phyloP scores from a whole-genome alignment of 1,140 invertebrate species.

The Euschistus heros region DNA sequence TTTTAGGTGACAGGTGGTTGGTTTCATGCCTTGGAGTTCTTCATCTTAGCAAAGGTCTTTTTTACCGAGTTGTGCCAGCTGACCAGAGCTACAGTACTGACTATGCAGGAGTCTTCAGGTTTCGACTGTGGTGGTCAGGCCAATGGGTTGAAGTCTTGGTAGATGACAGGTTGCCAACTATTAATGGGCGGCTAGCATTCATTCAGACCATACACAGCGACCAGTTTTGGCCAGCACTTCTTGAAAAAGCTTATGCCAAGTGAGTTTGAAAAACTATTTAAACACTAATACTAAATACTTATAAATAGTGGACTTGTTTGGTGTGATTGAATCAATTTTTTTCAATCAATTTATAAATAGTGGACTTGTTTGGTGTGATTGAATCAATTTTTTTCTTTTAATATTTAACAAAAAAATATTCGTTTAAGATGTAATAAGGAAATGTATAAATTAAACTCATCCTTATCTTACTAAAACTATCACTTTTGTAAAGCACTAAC shows the following conservation, averaged over 20 bases:
- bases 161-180: conserved; percentile 89
- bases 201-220: conserved; percentile 77
- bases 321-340: no score
- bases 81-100: conserved; percentile 68
- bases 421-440: no score
- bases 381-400: no score
- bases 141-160: conserved; percentile 93
- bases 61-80: conserved; percentile 88
- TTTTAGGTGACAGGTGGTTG: conserved; percentile 76
- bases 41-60: conserved; percentile 75
- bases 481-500: no score
- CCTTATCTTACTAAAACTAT: no score
- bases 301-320: no score
- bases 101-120: conserved; percentile 72
- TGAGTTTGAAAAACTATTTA: conserved; percentile 46
- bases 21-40: conserved; percentile 79
- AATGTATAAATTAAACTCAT: no score
- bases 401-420: no score
- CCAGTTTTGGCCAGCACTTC: conserved; percentile 87
- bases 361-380: no score
- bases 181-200: conserved; percentile 83
- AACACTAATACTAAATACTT: no score
- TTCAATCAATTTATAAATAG: no score
- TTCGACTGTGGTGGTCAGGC: conserved; percentile 91
- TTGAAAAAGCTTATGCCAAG: conserved; percentile 99